phyloP scores from a whole-genome alignment of 2,113 vertebrate species.

The Sceloporus undulatus region DNA sequence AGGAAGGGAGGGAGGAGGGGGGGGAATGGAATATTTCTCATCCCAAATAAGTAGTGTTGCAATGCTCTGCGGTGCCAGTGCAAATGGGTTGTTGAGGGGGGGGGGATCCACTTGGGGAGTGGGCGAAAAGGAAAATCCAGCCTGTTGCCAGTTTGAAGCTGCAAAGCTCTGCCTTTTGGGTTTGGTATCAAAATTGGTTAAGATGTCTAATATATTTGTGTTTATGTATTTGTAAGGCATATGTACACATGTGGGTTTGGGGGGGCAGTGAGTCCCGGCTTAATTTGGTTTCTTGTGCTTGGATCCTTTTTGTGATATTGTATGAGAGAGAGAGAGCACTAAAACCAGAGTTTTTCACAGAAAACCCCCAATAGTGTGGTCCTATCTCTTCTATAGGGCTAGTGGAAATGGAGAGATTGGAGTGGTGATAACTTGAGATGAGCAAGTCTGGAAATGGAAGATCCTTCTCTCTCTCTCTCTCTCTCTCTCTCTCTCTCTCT shows the following conservation, averaged over 20 bases:
- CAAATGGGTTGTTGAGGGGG: not conserved
- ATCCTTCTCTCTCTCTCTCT: not conserved
- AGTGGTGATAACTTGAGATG: constrained; percentile 10
- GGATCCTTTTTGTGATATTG: not conserved
- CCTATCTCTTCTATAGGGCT: not conserved
- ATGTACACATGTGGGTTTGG: too few species aligned
- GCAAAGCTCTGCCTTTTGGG: not conserved
- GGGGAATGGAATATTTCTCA: constrained; percentile 10
- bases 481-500: too few species aligned
- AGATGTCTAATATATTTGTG: too few species aligned
- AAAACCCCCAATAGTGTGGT: not conserved
- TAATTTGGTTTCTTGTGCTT: constrained; percentile 6
- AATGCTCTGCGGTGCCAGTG: constrained; percentile 52
- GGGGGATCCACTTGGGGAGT: not conserved
- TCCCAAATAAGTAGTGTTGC: constrained; percentile 62
- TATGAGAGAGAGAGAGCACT: not conserved
- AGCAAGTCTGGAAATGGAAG: not conserved
- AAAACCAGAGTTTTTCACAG: constrained; percentile 6
- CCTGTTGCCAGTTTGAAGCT: constrained; percentile 65
- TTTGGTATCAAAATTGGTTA: not conserved
- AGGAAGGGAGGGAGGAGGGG: not conserved
- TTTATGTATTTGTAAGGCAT: constrained; percentile 9
- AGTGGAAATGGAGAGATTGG: not conserved
- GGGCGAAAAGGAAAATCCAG: constrained; percentile 16
- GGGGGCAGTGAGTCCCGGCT: not conserved